Base-by-base conservation (phyloP, 2,797 vertebrate genomes). In the Macropus fuliginosus region DNA sequence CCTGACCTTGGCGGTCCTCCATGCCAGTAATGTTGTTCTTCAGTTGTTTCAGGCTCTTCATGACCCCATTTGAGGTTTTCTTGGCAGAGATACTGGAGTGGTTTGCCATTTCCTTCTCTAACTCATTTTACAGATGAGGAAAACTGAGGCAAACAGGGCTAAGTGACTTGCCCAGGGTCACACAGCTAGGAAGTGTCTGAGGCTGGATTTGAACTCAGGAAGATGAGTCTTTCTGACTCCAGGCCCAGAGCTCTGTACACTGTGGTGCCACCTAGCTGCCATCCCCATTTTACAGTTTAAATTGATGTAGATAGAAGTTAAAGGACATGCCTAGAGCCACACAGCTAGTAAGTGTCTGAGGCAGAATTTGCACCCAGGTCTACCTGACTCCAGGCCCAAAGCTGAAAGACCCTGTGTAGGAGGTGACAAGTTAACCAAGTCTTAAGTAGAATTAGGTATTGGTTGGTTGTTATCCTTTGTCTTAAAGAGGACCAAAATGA, bases 351-450 rank as follows among this genome's bases (percentile, higher is more conserved):
- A 62, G 54, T 16, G 91, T 28, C 52, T 34, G 94, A 96, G 54
- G 46, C 16, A 54, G 93, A 50, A 92, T 21, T 1, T 93, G 91
- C 93, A 56, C 57, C 81, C 59, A 11, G 52, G 66, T 91, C 62
- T 0, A 0, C 90, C 87, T 4, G 1, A 9, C 31, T 1, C 90
- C 21, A 12, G 0, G 6, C 62, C 1, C 0, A 0, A 0, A 0
- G 0, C 34, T 54, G n/a, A n/a, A 81, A 46, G 74, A 40, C 66
- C n/a, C n/a, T 81, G 40, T 46, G 40, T 10, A 2, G 3, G 34
- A 87, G 21, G 12, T 27, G 40, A 87, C 21, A 46, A 3, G 11
- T 87, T 24, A 87, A 34, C 74, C 40, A 87, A 50, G 40, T 3
- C 24, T 50, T 87, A 27, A 87, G 40, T 50, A 34, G 74, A 87